A percentile compares a stretch with the other conserved stretches of the same genome.
These are phyloP conservation scores for Lucifuga dentata DNA, from an alignment of 2,113 vertebrate species.

Conservation along the genomic window DNA sequence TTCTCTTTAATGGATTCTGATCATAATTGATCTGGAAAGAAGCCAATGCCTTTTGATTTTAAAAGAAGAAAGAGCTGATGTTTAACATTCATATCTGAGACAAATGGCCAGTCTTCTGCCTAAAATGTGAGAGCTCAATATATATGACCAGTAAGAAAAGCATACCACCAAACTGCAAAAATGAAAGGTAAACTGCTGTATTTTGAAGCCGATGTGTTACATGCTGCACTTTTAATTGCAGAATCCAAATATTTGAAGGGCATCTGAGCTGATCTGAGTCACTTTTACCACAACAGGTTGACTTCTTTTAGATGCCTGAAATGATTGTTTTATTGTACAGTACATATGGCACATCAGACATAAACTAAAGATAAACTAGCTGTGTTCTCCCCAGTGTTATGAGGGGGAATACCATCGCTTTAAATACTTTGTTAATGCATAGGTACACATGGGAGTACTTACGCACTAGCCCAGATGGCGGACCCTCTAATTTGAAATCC, in stretches of 20 bases:
- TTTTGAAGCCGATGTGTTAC: not conserved
- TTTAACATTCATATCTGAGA: not conserved
- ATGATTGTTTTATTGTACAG: slow-evolving; percentile 58
- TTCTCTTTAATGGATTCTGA: no score
- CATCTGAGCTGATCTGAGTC: slow-evolving; percentile 4
- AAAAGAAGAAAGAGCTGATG: not conserved
- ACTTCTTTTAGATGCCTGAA: slow-evolving; percentile 32
- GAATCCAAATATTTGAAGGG: slow-evolving; percentile 6
- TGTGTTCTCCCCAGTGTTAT: slow-evolving; percentile 58
- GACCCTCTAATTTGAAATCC: slow-evolving; percentile 96
- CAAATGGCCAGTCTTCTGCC: not conserved
- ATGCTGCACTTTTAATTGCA: slow-evolving; percentile 7
- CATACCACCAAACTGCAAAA: not conserved
- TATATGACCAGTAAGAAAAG: not conserved
- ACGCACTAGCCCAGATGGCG: slow-evolving; percentile 92
- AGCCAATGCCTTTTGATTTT: no score
- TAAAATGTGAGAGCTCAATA: not conserved
- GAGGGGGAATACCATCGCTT: slow-evolving; percentile 79
- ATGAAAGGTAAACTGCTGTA: not conserved
- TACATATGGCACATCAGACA: slow-evolving; percentile 66
- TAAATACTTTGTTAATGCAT: slow-evolving; percentile 86
- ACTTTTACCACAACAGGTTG: slow-evolving; percentile 14
- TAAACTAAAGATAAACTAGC: slow-evolving; percentile 58
- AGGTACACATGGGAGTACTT: slow-evolving; percentile 97
- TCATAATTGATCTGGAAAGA: no score